Base-by-base conservation (phyloP, 1,140 invertebrate species). In the Anthonomus grandis region DNA sequence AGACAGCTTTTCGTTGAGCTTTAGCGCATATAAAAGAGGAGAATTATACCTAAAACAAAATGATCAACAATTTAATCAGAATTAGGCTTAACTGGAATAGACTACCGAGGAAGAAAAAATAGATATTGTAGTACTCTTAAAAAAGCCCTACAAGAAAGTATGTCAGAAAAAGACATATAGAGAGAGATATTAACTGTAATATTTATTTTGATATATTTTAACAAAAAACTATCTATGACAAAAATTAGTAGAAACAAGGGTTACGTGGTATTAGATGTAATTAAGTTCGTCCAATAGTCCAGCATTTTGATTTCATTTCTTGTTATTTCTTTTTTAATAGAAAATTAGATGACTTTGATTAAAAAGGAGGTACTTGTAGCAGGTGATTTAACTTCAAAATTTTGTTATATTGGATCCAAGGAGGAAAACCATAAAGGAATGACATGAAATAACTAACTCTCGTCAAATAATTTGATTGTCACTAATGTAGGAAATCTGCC, bases 321-420 rank as follows among this genome's bases (percentile, higher is more conserved):
- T 22, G 41, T 22, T 54, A 54, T 34, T 27, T 46, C 21, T 46
- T 42, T 8, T 42, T 42, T 9, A 45, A 54, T 34, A n/a, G 38
- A 1, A 4, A 50, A 5, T 15, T 24, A 12, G 39, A 45, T 9
- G 42, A 46, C 9, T 54, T 54, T 31, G 52, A 54, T 5, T 4
- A 8, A 23, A 0, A 22, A 44, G 10, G 9, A 15, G 6, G 22
- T 54, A 10, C 8, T 54, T 4, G 22, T 54, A 5, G 51, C 8
- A 12, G 51, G 42, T 49, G 51, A 54, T 21, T 21, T 49, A 10
- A 54, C 48, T 39, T 18, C 51, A 18, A 54, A 54, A 46, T 15
- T 13, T 8, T 3, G 5, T 8, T 4, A 25, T 15, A 12, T 23
- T 42, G 51, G 51, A 23, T 54, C 51, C 17, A 24, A 21, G 17